Percentiles rank a stretch among this genome's conserved stretches.
These are phyloP conservation scores for Petaurus breviceps DNA, from an alignment of 2,113 vertebrate species.

Conservation along the genomic window DNA sequence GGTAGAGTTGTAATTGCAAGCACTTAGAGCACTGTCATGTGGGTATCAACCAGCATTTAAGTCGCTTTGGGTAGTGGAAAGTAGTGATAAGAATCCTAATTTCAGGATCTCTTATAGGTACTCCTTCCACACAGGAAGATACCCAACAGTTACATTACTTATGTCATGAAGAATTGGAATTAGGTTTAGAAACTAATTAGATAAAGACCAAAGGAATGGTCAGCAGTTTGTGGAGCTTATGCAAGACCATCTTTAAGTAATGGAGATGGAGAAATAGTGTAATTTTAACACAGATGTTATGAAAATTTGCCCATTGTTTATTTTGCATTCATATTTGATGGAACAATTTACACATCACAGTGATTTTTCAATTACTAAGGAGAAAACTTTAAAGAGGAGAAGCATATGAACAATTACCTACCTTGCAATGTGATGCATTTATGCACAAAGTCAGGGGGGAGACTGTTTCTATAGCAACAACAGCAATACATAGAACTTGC, in stretches of 20 bases:
- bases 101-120: background rate
- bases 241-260: background rate
- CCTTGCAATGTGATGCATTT: background rate
- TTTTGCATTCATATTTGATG: background rate
- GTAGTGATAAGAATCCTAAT: background rate
- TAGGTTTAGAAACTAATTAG: background rate
- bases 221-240: background rate
- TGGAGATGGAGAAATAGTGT: background rate
- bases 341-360: slow-evolving; percentile 17
- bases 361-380: slow-evolving; percentile 12
- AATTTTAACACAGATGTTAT: background rate
- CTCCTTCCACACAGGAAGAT: background rate
- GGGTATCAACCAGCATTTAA: background rate
- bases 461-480: slow-evolving; percentile 63
- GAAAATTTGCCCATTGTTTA: background rate
- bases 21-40: slow-evolving; percentile 17
- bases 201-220: slow-evolving; percentile 7
- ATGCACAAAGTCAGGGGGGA: background rate
- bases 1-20: background rate
- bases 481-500: slow-evolving; percentile 53
- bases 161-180: background rate
- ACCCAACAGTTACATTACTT: background rate
- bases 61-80: background rate
- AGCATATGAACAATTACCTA: background rate
- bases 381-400: background rate